Percentiles rank a stretch among this genome's conserved stretches.
These are phyloP conservation scores for Phorcus lineatus DNA, from an alignment of 2,888 invertebrate species.

Conservation along the genomic window DNA sequence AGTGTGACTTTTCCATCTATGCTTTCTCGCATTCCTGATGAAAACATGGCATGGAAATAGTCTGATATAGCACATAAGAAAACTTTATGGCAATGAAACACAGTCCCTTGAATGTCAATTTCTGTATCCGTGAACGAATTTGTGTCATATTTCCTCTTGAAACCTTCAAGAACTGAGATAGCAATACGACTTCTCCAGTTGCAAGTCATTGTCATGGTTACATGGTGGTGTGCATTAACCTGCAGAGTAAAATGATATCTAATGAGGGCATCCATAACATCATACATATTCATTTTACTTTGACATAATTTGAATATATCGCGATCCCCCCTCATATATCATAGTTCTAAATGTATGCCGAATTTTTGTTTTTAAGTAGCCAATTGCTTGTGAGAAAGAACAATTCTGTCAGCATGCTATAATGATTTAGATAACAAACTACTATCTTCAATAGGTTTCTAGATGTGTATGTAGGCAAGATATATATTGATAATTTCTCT, in stretches of 20 bases:
- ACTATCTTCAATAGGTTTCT: too few relatives aligned
- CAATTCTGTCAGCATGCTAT: too few relatives aligned
- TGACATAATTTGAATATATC: too few relatives aligned
- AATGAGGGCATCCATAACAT: too few relatives aligned
- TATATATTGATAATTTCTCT: too few relatives aligned
- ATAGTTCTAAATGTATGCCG: too few relatives aligned
- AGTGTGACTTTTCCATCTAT: conserved; percentile 45
- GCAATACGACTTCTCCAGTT: conserved; percentile 39
- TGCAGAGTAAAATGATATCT: background rate
- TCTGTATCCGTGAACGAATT: conserved; percentile 53
- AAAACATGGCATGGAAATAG: conserved; percentile 52
- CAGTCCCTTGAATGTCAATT: conserved; percentile 46
- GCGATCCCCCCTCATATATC: too few relatives aligned
- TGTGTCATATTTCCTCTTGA: conserved; percentile 36
- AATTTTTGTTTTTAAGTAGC: too few relatives aligned
- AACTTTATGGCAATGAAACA: conserved; percentile 53
- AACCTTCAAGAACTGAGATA: conserved; percentile 41
- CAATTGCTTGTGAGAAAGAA: too few relatives aligned
- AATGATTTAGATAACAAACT: too few relatives aligned
- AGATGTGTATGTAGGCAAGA: too few relatives aligned
- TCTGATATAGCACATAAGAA: conserved; percentile 54
- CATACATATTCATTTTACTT: too few relatives aligned
- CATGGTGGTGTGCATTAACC: background rate
- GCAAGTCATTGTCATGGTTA: conserved; percentile 16
- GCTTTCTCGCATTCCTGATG: conserved; percentile 50